Evolutionary conservation across 2,888 invertebrate species (phyloP), one percentile per base, ranked within the genome.

Genomic region (Lithophane semibrunnea): DNA sequence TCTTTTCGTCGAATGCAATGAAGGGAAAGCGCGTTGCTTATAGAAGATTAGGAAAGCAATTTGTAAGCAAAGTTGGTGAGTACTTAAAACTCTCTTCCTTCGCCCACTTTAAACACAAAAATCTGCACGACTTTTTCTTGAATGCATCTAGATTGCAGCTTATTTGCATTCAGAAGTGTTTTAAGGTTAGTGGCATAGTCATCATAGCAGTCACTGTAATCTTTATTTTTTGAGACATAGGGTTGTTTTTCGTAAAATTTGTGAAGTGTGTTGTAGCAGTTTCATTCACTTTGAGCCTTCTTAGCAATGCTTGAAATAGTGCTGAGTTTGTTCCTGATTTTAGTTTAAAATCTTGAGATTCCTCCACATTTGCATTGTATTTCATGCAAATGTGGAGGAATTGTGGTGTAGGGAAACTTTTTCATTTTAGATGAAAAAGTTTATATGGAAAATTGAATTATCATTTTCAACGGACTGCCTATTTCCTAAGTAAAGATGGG

Each of bases 121-220:
- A 8, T 16, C 16, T 18, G 60, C 60, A 16, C 29, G 61, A 83
- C 77, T 86, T 85, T 84, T 86, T 82, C 88, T 86, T 86, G 84
- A 89, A 88, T 86, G 84, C 86, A 86, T 77, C 83, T 72, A 88
- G 88, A 89, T 88, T 88, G 88, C 58, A 86, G 88, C 86, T 83
- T 88, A 88, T 90, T 90, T 90, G 88, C 89, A 88, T 90, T 83
- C 47, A 60, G 68, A 84, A 89, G 87, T 89, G 86, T 90, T 90
- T 90, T 85, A 86, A 87, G 77, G 73, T 86, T 83, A 88, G 84
- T 88, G 76, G 60, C 89, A 82, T 86, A 54, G 58, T 79, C 86
- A 67, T 44, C 18, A 3, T 1, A 70, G 54, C 82, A 8, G 73
- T 68, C 44, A 12, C 4, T 1, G 4, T 42, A n/a, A 52, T 18